Base-by-base conservation (phyloP, 2,113 vertebrate genomes). In the Pristiophorus japonicus region DNA sequence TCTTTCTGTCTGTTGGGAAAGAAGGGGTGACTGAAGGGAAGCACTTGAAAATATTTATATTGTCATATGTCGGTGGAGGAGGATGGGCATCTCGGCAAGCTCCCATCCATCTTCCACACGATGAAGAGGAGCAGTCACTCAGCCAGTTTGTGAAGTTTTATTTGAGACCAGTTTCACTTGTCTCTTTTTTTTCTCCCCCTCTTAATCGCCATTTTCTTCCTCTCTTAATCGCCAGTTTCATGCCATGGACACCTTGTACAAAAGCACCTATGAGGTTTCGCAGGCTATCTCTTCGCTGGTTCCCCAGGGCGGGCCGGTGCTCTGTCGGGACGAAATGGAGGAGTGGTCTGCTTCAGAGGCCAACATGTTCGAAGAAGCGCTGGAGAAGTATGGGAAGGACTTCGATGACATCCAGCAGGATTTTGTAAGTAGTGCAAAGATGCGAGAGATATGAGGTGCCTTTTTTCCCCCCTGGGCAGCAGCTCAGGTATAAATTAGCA, bases 321-420 rank as follows among this genome's bases (percentile, higher is more conserved):
- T 99, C 38, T 99, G 99, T 97, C 97, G 99, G 96, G 99, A 99
- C 45, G 99, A 99, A 96, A 99, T 99, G 99, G 99, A 99, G 96
- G 99, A 99, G 97, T 99, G 99, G 99, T 99, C 99, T 10, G 98
- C 99, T 70, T 99, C 99, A 0, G 99, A 99, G 97, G 99, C 99
- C 97, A 99, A 99, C 97, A 97, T 99, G 94, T 99, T 99, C 0
- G 99, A 99, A 97, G 99, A 99, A 96, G 99, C 99, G 0, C 97
- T 99, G 88, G 99, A 99, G 97, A 99, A 99, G 96, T 99, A 99
- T 0, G 99, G 99, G 96, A 99, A 99, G 96, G 99, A 99, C 97
- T 99, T 99, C 97, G 99, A 98, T 0, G 99, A 99, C 96, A 99
- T 99, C 96, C 99, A 99, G 96, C 99, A 99, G 96, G 99, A 99